phyloP scores from a whole-genome alignment of 1,140 invertebrate species.

The Drosophila setifemur region DNA sequence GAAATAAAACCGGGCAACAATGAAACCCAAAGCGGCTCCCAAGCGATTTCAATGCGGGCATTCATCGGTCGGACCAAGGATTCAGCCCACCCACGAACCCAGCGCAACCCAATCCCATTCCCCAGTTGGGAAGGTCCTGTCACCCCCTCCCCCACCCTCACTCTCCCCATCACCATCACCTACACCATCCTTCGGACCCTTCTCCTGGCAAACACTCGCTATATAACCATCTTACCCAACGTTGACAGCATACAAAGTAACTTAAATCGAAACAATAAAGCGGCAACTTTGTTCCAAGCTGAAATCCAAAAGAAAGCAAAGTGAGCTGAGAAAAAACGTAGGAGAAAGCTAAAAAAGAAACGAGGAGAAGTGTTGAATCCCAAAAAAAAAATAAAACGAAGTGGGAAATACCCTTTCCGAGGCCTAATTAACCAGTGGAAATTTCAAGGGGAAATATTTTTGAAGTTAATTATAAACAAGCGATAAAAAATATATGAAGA shows the following conservation, averaged over 20 bases:
- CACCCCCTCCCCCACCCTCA: background rate
- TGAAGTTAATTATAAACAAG: too few species aligned
- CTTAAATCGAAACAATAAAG: slow-evolving; percentile 82
- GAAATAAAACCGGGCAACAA: slow-evolving; percentile 77
- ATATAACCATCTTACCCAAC: slow-evolving; percentile 58
- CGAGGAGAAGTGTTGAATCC: slow-evolving; percentile 1
- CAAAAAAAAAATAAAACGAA: slow-evolving; percentile 1
- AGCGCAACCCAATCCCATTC: background rate
- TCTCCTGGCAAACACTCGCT: slow-evolving; percentile 26
- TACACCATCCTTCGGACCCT: background rate
- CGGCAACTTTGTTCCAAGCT: slow-evolving; percentile 72
- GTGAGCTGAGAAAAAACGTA: slow-evolving; percentile 35
- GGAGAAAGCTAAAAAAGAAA: slow-evolving; percentile 49
- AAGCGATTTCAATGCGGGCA: slow-evolving; percentile 73
- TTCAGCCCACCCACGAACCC: slow-evolving; percentile 5
- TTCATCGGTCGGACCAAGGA: slow-evolving; percentile 38
- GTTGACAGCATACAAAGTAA: slow-evolving; percentile 82
- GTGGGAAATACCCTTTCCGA: background rate
- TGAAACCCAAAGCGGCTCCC: slow-evolving; percentile 78
- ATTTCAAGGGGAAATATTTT: too few species aligned
- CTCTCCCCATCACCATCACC: background rate
- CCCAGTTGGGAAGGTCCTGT: too few species aligned
- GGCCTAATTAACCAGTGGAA: too few species aligned
- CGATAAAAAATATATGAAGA: too few species aligned
- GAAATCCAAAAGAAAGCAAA: slow-evolving; percentile 64